Percentiles rank a stretch among this genome's conserved stretches.
Evolutionary conservation across 2,113 vertebrate genomes (phyloP).

Genomic region (Harpagus bidentatus): DNA sequence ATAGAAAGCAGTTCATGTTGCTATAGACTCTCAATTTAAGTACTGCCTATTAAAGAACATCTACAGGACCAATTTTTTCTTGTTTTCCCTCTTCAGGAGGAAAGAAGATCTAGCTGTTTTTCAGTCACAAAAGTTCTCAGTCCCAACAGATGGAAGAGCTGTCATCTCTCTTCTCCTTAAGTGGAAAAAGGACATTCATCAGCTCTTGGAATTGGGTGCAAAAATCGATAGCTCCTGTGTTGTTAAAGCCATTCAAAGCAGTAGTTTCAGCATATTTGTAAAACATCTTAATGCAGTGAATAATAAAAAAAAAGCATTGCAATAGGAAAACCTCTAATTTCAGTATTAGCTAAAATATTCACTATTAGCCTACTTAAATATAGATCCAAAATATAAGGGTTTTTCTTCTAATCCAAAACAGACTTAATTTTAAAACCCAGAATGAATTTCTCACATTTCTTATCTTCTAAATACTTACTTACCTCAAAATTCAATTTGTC

Average conservation of each 20-base stretch:
- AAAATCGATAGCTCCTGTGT: neutral
- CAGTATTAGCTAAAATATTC: neutral
- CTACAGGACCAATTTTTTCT: neutral
- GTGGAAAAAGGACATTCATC: neutral
- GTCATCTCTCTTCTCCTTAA: neutral
- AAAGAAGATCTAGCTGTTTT: neutral
- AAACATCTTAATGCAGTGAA: neutral
- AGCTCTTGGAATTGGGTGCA: neutral
- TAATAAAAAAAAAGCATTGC: neutral
- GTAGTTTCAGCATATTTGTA: neutral
- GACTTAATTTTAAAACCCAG: neutral
- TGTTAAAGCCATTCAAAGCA: neutral
- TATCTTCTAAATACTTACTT: slow-evolving; percentile 15
- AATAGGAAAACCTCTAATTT: slow-evolving; percentile 16
- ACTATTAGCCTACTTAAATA: neutral
- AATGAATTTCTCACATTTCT: neutral
- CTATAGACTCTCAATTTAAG: neutral
- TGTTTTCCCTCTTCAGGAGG: neutral
- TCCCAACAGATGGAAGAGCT: neutral
- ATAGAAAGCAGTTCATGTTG: neutral
- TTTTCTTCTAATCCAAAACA: neutral
- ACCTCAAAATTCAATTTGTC: slow-evolving; percentile 42
- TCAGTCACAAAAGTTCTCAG: neutral
- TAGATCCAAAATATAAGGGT: neutral
- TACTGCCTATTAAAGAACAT: neutral